Conservation (phyloP, 2,113 vertebrate genomes). For the Psophia crepitans region DNA sequence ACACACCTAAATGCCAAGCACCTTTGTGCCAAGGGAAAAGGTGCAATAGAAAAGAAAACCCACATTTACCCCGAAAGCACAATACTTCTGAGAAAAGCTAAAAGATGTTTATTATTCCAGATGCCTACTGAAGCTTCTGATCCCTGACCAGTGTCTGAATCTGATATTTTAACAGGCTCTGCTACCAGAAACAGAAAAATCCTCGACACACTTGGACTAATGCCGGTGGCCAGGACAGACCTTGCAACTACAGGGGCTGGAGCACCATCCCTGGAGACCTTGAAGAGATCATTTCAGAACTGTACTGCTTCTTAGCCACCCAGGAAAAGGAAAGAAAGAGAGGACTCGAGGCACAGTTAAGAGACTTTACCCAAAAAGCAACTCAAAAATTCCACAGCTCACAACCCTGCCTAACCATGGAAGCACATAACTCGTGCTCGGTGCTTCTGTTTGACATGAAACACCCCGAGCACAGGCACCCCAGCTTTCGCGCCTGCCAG, state of each 20-base stretch:
- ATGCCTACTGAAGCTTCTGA: background rate
- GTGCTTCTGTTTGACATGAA: background rate
- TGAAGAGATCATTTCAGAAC: background rate
- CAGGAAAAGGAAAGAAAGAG: background rate
- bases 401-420: background rate
- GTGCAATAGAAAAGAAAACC: slow-evolving; percentile 16
- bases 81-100: background rate
- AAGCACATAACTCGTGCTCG: background rate
- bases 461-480: background rate
- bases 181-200: background rate
- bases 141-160: background rate
- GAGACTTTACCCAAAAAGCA: background rate
- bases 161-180: background rate
- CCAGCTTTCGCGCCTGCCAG: background rate
- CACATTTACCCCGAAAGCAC: background rate
- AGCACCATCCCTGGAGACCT: background rate
- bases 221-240: background rate
- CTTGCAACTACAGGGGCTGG: background rate
- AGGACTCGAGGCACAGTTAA: background rate
- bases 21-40: background rate
- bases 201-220: background rate
- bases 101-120: background rate
- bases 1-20: background rate
- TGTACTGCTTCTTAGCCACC: background rate
- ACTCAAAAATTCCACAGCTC: background rate